A percentile compares a stretch with the other conserved stretches of the same genome.
Conservation (phyloP, 2,113 vertebrate genomes). For the Silurus meridionalis region DNA sequence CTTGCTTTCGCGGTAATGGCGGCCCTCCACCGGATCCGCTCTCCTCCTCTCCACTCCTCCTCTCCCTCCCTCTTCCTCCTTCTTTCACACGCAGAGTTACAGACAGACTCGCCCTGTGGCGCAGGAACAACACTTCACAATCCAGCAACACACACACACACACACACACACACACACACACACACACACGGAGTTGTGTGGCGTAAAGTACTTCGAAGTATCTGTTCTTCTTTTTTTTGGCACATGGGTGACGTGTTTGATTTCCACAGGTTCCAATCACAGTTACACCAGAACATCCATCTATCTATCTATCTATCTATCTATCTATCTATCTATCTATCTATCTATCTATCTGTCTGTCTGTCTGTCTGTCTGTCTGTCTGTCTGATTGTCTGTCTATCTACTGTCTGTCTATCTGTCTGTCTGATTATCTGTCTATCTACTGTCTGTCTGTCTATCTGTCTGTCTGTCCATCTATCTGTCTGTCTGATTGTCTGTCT, state of each 20-base stretch:
- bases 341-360: too few species aligned
- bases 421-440: neutral
- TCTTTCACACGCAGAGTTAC: conserved; percentile 69
- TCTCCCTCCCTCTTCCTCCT: conserved; percentile 49
- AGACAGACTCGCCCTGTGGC: conserved; percentile 79
- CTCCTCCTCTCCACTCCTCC: conserved; percentile 37
- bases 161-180: neutral
- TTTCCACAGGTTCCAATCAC: neutral
- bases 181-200: neutral
- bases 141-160: conserved; percentile 46
- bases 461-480: too few species aligned
- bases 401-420: too few species aligned
- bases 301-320: neutral
- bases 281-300: neutral
- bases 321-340: neutral
- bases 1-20: conserved; percentile 75
- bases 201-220: too few species aligned
- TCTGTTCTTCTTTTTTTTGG: neutral
- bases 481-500: too few species aligned
- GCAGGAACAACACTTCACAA: conserved; percentile 75
- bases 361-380: too few species aligned
- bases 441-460: too few species aligned
- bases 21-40: conserved; percentile 66
- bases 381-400: too few species aligned
- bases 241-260: neutral